Base-by-base conservation (phyloP, 2,113 vertebrate species). In the Setophaga petechia region DNA sequence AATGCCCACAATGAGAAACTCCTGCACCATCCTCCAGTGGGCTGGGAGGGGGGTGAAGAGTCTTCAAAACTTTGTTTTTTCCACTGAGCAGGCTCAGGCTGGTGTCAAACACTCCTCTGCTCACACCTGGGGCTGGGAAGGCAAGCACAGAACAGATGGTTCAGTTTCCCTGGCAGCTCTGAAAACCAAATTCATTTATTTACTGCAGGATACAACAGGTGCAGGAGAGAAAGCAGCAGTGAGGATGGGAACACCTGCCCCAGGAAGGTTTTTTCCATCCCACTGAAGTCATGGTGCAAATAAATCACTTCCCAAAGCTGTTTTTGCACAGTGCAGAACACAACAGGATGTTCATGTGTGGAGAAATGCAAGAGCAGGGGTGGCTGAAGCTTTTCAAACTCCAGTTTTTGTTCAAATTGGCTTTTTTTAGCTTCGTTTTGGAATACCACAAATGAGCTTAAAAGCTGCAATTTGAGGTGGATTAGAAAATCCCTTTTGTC, bases 281-380 rank as follows among this genome's bases (percentile, higher is more conserved):
- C 68, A 37, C 2, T 44, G 67, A 55, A 90, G 54, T 4, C 63
- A 21, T 1, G 23, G 21, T 16, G 39, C 44, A 51, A 51, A 51
- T 27, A 49, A 52, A 57, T 11, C n/a, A 28, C 15, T 22, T 27
- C 86, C 37, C 2, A 11, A 27, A 80, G 55, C 8, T 58, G 11
- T 1, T 31, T 63, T 3, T 79, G 65, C 65, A 24, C 0, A 2
- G 30, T 1, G 14, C 35, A 75, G 52, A 18, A 22, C 61, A 44
- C 4, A 7, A 1, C 24, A 0, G 12, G 18, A 14, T 23, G 51
- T 5, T 52, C 51, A 18, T 30, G 31, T 1, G 35, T 3, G 59
- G 27, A 18, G 27, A 47, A 62, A 76, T 1, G 49, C 21, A 9
- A 7, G 22, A 65, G 54, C n/a, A 33, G 54, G 18, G 8, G 9